Evolutionary conservation across 30 jellyfish, hydroid and myxozoan species (phyloP), one percentile per base, ranked within the genome.

Genomic region (Catostylus mosaicus): DNA sequence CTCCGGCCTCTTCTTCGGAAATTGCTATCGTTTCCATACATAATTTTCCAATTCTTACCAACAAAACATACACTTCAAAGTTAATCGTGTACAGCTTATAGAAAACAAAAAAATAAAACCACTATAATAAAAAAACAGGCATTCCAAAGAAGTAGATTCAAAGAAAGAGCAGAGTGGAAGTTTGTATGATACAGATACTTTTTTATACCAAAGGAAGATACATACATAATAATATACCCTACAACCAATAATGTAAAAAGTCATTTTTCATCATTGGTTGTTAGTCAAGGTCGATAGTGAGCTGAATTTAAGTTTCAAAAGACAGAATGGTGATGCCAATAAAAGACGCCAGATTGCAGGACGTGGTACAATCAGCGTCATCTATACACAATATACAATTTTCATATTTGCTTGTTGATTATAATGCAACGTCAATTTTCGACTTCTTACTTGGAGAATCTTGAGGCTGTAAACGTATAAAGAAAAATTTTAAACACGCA

Each of bases 401-500:
- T 57, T 65, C 14, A 32, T 29, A 65, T 30, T 14, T 51, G 45
- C 30, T 20, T 23, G 1, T 10, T 22, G 51, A n/a, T 54, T 68
- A 68, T 3, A 18, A 3, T 8, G 72, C 36, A 16, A 31, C 70
- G 35, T 72, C 88, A 24, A 76, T 16, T 56, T 76, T 76, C 31
- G 78, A 27, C 57, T 76, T 76, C 76, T 76, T 76, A 43, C 88
- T 76, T 43, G 78, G 88, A 8, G 88, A 59, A 33, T 76, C 88
- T 36, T 51, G n/a, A 14, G 45, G 69, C 88, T 76, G 72, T 20
- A 19, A 29, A 14, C n/a, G n/a, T n/a, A n/a, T n/a, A n/a, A n/a
- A n/a, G n/a, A n/a, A n/a, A n/a, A n/a, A n/a, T n/a, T n/a, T n/a
- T n/a, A n/a, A n/a, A n/a, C n/a, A n/a, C n/a, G n/a, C n/a, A n/a